Evolutionary conservation across 2,888 invertebrate genomes (phyloP).

Genomic region (Ochropleura leucogaster): DNA sequence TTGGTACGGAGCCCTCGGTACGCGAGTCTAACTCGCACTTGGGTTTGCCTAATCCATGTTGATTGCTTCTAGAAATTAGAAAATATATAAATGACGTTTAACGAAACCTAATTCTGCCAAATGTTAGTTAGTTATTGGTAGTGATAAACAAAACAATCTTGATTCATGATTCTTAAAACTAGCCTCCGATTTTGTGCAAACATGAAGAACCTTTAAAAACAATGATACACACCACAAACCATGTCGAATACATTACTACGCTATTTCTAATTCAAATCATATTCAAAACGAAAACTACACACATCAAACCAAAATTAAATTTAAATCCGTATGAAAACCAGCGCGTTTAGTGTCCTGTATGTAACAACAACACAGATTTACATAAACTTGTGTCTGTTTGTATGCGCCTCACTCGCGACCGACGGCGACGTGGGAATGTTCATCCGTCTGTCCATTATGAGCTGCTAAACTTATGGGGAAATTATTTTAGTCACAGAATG

Average conservation of each 20-base stretch:
- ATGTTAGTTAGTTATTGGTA: not conserved
- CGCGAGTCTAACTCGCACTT: too few species aligned
- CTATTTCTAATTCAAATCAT: slow-evolving; percentile 6
- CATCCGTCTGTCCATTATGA: slow-evolving; percentile 46
- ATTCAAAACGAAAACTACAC: slow-evolving; percentile 29
- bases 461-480: slow-evolving; percentile 38
- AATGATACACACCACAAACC: not conserved
- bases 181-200: not conserved
- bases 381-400: slow-evolving; percentile 37
- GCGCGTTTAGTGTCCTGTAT: slow-evolving; percentile 44
- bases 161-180: not conserved
- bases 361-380: slow-evolving; percentile 52
- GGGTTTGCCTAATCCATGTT: not conserved
- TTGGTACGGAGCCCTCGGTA: too few species aligned
- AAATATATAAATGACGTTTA: not conserved
- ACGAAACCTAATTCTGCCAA: not conserved
- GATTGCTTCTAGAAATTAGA: not conserved
- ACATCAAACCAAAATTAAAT: slow-evolving; percentile 13
- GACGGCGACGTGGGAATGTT: slow-evolving; percentile 68
- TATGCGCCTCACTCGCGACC: slow-evolving; percentile 64
- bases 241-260: not conserved
- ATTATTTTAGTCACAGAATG: slow-evolving; percentile 29
- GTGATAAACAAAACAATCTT: not conserved
- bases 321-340: slow-evolving; percentile 17
- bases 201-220: not conserved